Conservation (phyloP, 2,797 vertebrate genomes). For the Sebastolobus altivelis region DNA sequence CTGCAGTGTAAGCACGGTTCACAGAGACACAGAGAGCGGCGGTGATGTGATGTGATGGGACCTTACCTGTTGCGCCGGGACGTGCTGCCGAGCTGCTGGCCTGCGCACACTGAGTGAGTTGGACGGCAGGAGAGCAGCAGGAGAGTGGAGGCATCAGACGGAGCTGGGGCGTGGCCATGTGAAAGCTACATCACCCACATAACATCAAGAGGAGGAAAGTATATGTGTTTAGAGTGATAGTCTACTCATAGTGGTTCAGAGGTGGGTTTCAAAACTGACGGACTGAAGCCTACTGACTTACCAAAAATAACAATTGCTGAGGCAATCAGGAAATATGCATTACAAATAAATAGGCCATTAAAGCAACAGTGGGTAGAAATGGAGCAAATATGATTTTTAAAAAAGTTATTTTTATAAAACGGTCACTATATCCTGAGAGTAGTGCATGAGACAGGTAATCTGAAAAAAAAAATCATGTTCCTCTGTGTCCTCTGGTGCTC, state of each 20-base stretch:
- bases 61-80: constrained; percentile 82
- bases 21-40: constrained; percentile 19
- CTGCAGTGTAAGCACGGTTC: constrained; percentile 7
- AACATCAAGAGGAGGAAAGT: constrained; percentile 15
- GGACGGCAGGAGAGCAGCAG: constrained; percentile 19
- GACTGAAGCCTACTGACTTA: not conserved
- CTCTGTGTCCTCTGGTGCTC: no score
- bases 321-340: no score
- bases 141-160: constrained; percentile 40
- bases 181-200: constrained; percentile 5
- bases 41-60: constrained; percentile 32
- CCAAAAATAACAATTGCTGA: not conserved
- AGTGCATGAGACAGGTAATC: no score
- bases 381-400: no score
- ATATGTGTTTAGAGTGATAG: not conserved
- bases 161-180: constrained; percentile 76
- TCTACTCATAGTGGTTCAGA: not conserved
- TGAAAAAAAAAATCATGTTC: no score
- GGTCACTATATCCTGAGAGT: no score
- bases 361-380: no score
- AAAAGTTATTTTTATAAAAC: no score
- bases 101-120: constrained; percentile 61
- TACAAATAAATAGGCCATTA: no score
- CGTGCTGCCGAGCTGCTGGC: constrained; percentile 67
- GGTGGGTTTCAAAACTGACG: not conserved